Conservation (phyloP, 2,113 vertebrate genomes). For the Hylia prasina region DNA sequence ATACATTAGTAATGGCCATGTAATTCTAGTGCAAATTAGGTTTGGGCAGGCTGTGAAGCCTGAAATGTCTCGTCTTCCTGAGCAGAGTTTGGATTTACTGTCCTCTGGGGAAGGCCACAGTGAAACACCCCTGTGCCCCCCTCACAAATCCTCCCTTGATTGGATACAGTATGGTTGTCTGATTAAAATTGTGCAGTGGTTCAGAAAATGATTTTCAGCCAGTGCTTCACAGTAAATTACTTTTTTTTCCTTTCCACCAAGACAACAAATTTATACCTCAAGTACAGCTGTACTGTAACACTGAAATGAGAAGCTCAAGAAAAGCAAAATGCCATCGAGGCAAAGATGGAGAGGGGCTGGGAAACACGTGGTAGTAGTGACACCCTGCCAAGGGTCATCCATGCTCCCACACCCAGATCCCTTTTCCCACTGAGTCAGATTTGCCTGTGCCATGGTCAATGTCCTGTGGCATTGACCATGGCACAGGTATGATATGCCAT, state of each 20-base stretch:
- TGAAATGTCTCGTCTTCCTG: constrained; percentile 45
- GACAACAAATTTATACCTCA: constrained; percentile 19
- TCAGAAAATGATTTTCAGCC: constrained; percentile 66
- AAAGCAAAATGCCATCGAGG: not conserved
- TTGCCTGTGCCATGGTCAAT: not conserved
- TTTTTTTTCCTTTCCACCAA: not conserved
- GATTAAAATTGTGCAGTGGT: constrained; percentile 58
- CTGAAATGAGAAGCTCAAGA: not conserved
- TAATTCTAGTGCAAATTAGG: constrained; percentile 70
- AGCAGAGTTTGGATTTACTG: constrained; percentile 60
- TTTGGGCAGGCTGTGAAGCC: constrained; percentile 48
- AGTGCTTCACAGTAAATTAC: constrained; percentile 46
- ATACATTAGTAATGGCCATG: constrained; percentile 64
- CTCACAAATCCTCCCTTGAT: constrained; percentile 49
- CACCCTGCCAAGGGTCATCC: not conserved
- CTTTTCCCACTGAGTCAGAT: not conserved
- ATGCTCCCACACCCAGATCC: not conserved
- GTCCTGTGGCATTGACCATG: too few relatives aligned
- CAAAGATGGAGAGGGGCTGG: not conserved
- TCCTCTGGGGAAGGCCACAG: constrained; percentile 54
- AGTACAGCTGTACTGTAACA: constrained; percentile 15
- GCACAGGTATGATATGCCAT: too few relatives aligned
- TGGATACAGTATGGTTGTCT: constrained; percentile 49
- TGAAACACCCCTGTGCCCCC: not conserved
- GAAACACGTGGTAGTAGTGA: not conserved